These are phyloP conservation scores for Hydrolagus colliei DNA, from an alignment of 2,797 vertebrate species.

Conservation along the genomic window DNA sequence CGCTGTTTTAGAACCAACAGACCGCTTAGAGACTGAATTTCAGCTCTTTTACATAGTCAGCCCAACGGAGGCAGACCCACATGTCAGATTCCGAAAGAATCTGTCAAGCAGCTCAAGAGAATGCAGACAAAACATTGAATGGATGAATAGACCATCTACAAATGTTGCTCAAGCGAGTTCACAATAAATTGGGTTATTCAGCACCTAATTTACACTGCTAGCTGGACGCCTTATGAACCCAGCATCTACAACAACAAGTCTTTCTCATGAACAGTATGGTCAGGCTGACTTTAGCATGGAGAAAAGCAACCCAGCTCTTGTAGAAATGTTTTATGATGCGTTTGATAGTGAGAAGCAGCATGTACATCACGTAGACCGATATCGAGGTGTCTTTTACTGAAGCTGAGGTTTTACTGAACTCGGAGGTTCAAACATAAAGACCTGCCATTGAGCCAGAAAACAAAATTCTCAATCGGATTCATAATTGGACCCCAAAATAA, in stretches of 20 bases:
- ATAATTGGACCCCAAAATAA: neutral
- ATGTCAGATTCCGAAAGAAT: neutral
- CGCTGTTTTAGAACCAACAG: too few relatives aligned
- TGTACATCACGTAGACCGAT: neutral
- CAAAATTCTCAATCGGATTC: neutral
- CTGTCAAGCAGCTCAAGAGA: neutral
- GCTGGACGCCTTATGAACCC: constrained; percentile 12
- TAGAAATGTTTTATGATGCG: neutral
- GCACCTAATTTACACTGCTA: constrained; percentile 23
- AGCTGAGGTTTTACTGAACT: neutral
- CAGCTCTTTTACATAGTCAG: neutral
- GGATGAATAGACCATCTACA: neutral
- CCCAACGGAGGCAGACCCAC: neutral
- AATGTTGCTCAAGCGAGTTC: neutral
- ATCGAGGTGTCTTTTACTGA: neutral
- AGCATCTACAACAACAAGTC: neutral
- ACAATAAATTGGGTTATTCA: constrained; percentile 19
- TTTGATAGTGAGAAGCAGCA: neutral
- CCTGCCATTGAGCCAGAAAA: neutral
- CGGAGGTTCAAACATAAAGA: neutral
- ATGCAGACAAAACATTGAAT: neutral
- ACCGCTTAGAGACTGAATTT: neutral
- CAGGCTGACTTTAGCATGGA: neutral
- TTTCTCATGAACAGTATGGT: neutral
- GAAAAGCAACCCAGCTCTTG: neutral